Evolutionary conservation across 2,797 vertebrate species (phyloP).

Genomic region (Apodemus agrarius): DNA sequence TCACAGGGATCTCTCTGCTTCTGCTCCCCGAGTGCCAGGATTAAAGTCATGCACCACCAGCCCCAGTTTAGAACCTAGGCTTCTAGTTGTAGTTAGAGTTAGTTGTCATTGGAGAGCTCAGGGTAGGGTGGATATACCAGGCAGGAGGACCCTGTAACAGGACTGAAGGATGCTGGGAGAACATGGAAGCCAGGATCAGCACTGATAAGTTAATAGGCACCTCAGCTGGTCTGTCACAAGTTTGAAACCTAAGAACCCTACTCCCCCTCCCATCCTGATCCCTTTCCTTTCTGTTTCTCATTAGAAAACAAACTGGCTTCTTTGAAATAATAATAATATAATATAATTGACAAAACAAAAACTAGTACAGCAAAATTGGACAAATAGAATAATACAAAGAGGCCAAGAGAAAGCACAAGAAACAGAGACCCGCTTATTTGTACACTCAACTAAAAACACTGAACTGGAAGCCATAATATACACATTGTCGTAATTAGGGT

Average conservation of each 20-base stretch:
- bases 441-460: no score
- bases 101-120: background rate
- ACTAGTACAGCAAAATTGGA: no score
- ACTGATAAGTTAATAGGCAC: background rate
- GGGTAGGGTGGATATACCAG: background rate
- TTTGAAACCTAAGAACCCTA: background rate
- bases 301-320: no score
- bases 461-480: no score
- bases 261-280: no score
- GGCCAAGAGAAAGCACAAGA: no score
- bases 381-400: no score
- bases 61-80: background rate
- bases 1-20: background rate
- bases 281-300: no score
- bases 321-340: no score
- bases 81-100: background rate
- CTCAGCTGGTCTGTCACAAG: background rate
- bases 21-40: background rate
- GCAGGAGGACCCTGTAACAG: background rate
- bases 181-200: background rate
- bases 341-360: no score
- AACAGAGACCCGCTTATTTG: no score
- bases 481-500: no score
- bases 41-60: background rate
- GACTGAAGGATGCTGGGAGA: background rate